Conservation (phyloP, 2,113 vertebrate genomes). For the Calyptommatus sinebrachiatus region DNA sequence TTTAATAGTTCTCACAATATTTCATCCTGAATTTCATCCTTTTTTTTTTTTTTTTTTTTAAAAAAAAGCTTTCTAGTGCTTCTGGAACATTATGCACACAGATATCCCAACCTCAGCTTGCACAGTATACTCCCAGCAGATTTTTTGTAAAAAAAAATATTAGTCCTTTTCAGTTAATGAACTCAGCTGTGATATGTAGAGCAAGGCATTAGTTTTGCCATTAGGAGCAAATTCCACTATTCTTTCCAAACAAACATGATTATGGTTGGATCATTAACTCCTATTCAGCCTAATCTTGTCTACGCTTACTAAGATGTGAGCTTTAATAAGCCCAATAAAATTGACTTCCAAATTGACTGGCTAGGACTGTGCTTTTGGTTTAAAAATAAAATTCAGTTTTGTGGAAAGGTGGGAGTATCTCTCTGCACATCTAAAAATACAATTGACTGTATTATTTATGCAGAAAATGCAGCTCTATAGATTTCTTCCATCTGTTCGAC, state of each 20-base stretch:
- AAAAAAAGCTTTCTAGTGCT: too few species aligned
- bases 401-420: not conserved
- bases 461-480: conserved; percentile 47
- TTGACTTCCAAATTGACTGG: not conserved
- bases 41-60: too few species aligned
- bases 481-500: conserved; percentile 60
- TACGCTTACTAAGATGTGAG: not conserved
- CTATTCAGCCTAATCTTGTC: not conserved
- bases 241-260: not conserved
- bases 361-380: not conserved
- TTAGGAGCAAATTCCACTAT: too few species aligned
- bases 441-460: conserved; percentile 41
- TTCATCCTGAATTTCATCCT: too few species aligned
- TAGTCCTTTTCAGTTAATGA: too few species aligned
- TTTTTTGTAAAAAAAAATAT: too few species aligned
- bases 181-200: too few species aligned
- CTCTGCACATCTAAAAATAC: conserved; percentile 16
- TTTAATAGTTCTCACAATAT: too few species aligned
- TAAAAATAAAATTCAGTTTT: conserved; percentile 12
- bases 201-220: too few species aligned
- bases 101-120: too few species aligned
- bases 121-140: too few species aligned
- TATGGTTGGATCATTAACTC: not conserved
- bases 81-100: too few species aligned
- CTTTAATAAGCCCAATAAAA: not conserved